Conservation (phyloP, 1,140 invertebrate genomes). For the Trichomalopsis sarcophagae region DNA sequence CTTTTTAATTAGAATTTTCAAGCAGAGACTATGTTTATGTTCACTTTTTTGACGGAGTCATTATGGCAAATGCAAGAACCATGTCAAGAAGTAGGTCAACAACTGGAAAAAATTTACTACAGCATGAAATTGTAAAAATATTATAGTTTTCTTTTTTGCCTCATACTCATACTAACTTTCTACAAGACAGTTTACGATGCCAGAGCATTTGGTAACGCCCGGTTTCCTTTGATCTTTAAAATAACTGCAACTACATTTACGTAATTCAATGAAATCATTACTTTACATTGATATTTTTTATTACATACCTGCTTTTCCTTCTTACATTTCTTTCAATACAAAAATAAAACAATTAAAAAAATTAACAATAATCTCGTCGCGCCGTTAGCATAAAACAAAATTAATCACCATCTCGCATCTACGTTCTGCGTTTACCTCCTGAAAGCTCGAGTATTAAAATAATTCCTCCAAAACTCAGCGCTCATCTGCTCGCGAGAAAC, state of each 20-base stretch:
- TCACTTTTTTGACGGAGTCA: not conserved
- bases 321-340: no score
- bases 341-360: no score
- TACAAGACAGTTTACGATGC: conserved; percentile 5
- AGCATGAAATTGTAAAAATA: not conserved
- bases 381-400: no score
- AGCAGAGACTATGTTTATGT: not conserved
- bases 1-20: not conserved
- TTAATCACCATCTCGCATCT: no score
- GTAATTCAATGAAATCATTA: no score
- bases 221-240: conserved; percentile 29
- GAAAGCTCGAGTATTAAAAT: no score
- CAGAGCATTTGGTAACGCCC: conserved; percentile 26
- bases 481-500: no score
- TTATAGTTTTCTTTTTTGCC: not conserved
- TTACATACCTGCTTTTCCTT: no score
- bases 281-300: no score
- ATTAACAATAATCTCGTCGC: no score
- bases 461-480: not conserved
- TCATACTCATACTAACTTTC: conserved; percentile 16
- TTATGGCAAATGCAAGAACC: not conserved
- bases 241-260: not conserved
- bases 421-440: no score
- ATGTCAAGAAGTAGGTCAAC: not conserved
- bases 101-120: not conserved